These are phyloP conservation scores for zebrafish (Danio rerio) DNA, from an alignment of 2,113 vertebrate genomes.

Conservation along the genomic window DNA sequence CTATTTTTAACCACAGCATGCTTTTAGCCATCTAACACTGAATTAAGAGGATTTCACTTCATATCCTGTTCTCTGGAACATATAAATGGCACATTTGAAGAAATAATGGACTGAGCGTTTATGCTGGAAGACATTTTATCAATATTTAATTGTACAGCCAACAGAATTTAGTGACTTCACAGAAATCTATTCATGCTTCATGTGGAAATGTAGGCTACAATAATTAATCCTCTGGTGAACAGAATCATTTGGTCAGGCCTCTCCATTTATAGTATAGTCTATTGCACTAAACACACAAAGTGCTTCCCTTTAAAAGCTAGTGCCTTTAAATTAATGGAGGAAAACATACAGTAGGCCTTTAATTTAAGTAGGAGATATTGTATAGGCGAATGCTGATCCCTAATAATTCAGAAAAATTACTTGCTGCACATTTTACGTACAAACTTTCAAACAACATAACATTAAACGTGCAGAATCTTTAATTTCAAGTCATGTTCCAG, in stretches of 20 bases:
- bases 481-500: no score
- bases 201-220: conserved; percentile 9
- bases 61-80: conserved; percentile 50
- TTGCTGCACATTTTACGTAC: no score
- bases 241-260: not conserved
- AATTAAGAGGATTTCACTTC: conserved; percentile 45
- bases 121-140: not conserved
- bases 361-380: not conserved
- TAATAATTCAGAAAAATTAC: no score
- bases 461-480: no score
- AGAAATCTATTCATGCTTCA: not conserved
- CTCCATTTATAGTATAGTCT: not conserved
- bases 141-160: not conserved
- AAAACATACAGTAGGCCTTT: not conserved
- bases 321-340: no score
- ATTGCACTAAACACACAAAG: not conserved
- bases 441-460: no score
- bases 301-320: not conserved
- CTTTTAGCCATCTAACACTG: conserved; percentile 43
- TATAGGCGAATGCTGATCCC: no score
- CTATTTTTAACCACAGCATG: conserved; percentile 16
- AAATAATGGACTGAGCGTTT: conserved; percentile 16
- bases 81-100: conserved; percentile 8
- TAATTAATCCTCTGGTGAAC: not conserved
- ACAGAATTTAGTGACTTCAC: not conserved